Percentiles rank a stretch among this genome's conserved stretches.
Evolutionary conservation across 1,140 invertebrate species (phyloP).

Genomic region (Vanessa atalanta): DNA sequence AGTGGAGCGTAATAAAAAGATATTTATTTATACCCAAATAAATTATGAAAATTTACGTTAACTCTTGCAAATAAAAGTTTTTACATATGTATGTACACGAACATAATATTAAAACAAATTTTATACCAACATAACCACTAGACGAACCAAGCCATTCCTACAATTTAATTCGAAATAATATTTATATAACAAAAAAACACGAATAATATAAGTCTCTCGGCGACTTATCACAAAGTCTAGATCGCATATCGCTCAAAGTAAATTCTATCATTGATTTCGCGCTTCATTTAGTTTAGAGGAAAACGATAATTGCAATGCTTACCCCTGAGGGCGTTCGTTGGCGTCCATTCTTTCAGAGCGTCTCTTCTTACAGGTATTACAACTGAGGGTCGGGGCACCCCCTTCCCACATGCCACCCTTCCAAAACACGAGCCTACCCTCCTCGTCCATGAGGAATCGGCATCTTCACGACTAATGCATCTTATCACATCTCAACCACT

Average conservation of each 20-base stretch:
- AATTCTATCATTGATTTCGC: background rate
- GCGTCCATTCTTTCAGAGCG: conserved; percentile 67
- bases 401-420: conserved; percentile 70
- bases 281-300: conserved; percentile 4
- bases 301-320: conserved; percentile 37
- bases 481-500: background rate
- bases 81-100: no score
- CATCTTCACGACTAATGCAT: conserved; percentile 41
- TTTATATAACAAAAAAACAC: no score
- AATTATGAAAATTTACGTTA: no score
- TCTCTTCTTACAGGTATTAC: conserved; percentile 71
- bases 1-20: no score
- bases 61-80: no score
- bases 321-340: conserved; percentile 66
- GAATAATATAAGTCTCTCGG: no score
- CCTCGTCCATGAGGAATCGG: conserved; percentile 63
- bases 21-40: no score
- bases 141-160: no score
- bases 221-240: background rate
- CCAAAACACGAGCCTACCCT: conserved; percentile 71
- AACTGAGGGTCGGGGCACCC: conserved; percentile 65
- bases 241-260: background rate
- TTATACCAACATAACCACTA: no score
- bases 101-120: no score
- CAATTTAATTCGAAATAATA: no score